These are phyloP conservation scores for Nymphalis polychloros DNA, from an alignment of 2,888 invertebrate genomes.

Conservation along the genomic window DNA sequence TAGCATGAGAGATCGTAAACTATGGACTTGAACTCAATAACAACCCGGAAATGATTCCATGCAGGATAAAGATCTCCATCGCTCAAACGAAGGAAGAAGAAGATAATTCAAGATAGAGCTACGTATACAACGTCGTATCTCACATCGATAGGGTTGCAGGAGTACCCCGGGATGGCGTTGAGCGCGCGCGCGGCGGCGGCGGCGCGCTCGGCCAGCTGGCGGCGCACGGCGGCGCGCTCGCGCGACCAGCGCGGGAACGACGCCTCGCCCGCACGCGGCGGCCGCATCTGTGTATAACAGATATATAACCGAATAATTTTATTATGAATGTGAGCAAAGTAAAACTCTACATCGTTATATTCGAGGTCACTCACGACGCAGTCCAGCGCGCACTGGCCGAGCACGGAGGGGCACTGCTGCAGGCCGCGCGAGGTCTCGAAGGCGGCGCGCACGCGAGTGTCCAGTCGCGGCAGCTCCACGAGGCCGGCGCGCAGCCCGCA, in stretches of 20 bases:
- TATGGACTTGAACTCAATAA: no score
- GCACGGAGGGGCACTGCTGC: constrained; percentile 92
- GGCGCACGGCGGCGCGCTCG: constrained; percentile 81
- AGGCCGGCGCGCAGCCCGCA: constrained; percentile 97
- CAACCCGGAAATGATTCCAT: no score
- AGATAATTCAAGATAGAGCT: no score
- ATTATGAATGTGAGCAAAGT: no score
- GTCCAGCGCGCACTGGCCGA: constrained; percentile 95
- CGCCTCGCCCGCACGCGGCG: constrained; percentile 85
- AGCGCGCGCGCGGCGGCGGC: constrained; percentile 76
- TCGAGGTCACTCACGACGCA: constrained; percentile 72
- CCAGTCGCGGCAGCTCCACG: constrained; percentile 91
- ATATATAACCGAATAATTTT: no score
- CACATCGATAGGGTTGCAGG: constrained; percentile 84
- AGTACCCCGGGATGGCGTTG: constrained; percentile 89
- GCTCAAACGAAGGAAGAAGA: no score
- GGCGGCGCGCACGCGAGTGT: constrained; percentile 87
- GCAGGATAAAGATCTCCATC: no score
- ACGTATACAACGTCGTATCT: constrained; percentile 30
- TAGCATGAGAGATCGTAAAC: no score
- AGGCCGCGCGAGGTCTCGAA: constrained; percentile 93
- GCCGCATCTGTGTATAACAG: constrained; percentile 47
- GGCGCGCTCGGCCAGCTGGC: constrained; percentile 84
- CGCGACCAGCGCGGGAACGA: constrained; percentile 84
- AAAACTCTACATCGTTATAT: not conserved